Base-by-base conservation (phyloP, 1,140 invertebrate genomes). In the Riptortus pedestris region DNA sequence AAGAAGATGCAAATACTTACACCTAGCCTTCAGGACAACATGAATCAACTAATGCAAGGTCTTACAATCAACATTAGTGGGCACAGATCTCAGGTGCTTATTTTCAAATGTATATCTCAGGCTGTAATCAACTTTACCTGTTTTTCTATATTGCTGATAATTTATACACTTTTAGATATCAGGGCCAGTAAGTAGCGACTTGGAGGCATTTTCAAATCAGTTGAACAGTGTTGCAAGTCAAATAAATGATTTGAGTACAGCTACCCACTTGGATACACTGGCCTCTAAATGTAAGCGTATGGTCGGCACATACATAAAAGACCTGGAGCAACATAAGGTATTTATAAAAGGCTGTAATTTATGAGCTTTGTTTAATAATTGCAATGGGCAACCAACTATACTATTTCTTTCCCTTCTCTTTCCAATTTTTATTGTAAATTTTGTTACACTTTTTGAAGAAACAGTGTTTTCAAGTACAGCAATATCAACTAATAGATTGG, bases 131-230 rank as follows among this genome's bases (percentile, higher is more conserved):
- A n/a, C n/a, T n/a, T n/a, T n/a, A n/a, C n/a, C n/a, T n/a, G n/a
- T n/a, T n/a, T n/a, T n/a, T n/a, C n/a, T n/a, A n/a, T n/a, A n/a
- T n/a, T n/a, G n/a, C n/a, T n/a, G n/a, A n/a, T 2, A 55, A 2
- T 27, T 4, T 55, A 4, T 24, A 24, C 26, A 24, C 22, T 24
- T 55, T 55, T 27, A 55, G 51, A 14, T 55, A 55, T 74, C 77
- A 67, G 80, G 81, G n/a, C 79, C 83, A n/a, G 78, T 88, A 47
- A 79, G 85, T 7, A 81, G 80, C 51, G 87, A 89, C 73, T 72
- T 89, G 47, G 80, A 79, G 47, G 83, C 85, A 1, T 78, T 90
- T 59, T 81, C 85, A 16, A 83, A 88, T 71, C 86, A 90, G 72
- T 74, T 89, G 63, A 82, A 87, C 65, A 84, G 82, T 66, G 80